A percentile compares a stretch with the other conserved stretches of the same genome.
Conservation (phyloP, 1,140 invertebrate genomes). For the Ooceraea biroi region DNA sequence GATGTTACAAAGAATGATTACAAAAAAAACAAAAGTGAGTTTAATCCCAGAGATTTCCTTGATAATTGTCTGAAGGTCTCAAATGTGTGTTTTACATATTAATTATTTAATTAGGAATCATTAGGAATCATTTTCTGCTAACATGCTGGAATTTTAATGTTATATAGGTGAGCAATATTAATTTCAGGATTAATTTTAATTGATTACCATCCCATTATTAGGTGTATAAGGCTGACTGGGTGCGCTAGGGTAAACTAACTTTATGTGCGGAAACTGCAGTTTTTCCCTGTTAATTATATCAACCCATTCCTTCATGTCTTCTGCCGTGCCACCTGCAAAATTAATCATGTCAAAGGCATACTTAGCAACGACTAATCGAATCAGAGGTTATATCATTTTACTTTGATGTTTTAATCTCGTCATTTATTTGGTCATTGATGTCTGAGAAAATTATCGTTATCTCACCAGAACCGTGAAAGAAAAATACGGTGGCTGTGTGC, state of each 20-base stretch:
- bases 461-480: conserved; percentile 89
- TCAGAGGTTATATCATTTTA: not conserved
- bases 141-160: too few species aligned
- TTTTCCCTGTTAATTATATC: conserved; percentile 87
- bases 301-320: conserved; percentile 89
- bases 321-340: conserved; percentile 88
- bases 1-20: not conserved
- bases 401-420: not conserved
- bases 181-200: conserved; percentile 6
- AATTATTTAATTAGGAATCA: too few species aligned
- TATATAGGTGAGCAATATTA: too few species aligned
- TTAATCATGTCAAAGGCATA: not conserved
- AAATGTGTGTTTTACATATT: too few species aligned
- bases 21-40: not conserved
- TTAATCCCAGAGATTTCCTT: not conserved
- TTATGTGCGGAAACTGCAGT: conserved; percentile 90
- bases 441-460: not conserved
- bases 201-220: conserved; percentile 87
- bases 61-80: not conserved
- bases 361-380: not conserved
- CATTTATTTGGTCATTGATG: not conserved
- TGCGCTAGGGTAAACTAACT: conserved; percentile 90
- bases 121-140: too few species aligned
- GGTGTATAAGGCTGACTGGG: conserved; percentile 90
- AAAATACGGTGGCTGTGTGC: conserved; percentile 87